Conservation (phyloP, 2,888 invertebrate species). For the Ophonus ardosiacus region DNA sequence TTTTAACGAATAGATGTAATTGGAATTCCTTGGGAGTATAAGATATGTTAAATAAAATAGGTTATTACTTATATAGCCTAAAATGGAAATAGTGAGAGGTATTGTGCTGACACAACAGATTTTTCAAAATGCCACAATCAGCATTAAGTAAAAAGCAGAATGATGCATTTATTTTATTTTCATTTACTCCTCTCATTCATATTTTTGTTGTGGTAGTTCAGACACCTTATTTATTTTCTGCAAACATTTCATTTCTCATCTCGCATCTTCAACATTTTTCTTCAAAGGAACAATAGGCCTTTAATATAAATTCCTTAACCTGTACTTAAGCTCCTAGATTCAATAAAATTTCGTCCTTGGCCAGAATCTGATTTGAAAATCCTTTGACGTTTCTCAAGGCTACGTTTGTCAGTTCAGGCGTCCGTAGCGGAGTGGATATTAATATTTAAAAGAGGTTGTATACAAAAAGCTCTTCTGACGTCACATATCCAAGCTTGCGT, state of each 20-base stretch:
- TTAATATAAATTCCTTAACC: conserved; percentile 29
- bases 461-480: conserved; percentile 33
- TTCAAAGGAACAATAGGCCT: background rate
- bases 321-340: conserved; percentile 4
- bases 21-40: no score
- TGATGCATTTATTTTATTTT: background rate
- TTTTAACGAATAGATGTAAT: no score
- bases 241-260: background rate
- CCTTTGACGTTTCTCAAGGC: conserved; percentile 27
- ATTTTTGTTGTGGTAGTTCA: background rate
- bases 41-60: no score
- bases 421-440: conserved; percentile 30
- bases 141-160: no score
- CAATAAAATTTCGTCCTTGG: conserved; percentile 27
- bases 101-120: no score
- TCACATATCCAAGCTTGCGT: conserved; percentile 8
- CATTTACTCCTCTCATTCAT: background rate
- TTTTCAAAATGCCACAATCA: no score
- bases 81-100: no score
- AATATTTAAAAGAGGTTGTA: conserved; percentile 43
- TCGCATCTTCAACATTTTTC: background rate
- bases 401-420: conserved; percentile 15
- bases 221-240: background rate
- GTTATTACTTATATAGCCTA: no score
- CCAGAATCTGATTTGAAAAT: conserved; percentile 6